Evolutionary conservation across 2,888 invertebrate genomes (phyloP).

Genomic region (Holacanthella duospinosa): DNA sequence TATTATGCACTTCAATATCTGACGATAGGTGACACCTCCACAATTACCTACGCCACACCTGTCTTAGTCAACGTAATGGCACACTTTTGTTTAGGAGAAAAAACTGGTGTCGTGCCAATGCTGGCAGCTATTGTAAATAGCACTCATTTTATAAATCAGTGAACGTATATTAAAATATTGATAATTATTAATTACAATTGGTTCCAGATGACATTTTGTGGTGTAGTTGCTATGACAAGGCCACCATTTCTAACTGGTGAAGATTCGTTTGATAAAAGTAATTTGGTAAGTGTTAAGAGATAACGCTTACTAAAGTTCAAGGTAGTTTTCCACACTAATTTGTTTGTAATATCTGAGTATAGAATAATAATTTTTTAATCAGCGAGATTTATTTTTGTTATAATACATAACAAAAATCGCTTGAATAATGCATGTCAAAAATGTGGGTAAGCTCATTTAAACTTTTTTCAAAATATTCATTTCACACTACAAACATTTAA

Average conservation of each 20-base stretch:
- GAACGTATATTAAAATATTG: background rate
- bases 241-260: conserved; percentile 33
- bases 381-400: too few relatives aligned
- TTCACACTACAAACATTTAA: too few relatives aligned
- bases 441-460: too few relatives aligned
- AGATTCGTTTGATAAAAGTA: conserved; percentile 26
- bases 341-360: too few relatives aligned
- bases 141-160: background rate
- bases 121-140: conserved; percentile 28
- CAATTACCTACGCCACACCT: conserved; percentile 33
- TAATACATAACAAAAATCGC: too few relatives aligned
- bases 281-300: conserved; percentile 18
- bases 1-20: conserved; percentile 34
- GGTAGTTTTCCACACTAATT: too few relatives aligned
- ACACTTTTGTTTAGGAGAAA: conserved; percentile 34
- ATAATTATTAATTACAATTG: background rate
- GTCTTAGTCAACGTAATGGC: conserved; percentile 34
- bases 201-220: conserved; percentile 24
- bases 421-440: too few relatives aligned
- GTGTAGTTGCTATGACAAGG: conserved; percentile 30
- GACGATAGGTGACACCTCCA: conserved; percentile 33
- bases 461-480: too few relatives aligned
- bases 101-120: conserved; percentile 30
- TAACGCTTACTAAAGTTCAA: too few relatives aligned
- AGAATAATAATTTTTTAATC: too few relatives aligned